These are phyloP conservation scores for Coelinius sp. DNA, from an alignment of 2,888 invertebrate species.

Conservation along the genomic window DNA sequence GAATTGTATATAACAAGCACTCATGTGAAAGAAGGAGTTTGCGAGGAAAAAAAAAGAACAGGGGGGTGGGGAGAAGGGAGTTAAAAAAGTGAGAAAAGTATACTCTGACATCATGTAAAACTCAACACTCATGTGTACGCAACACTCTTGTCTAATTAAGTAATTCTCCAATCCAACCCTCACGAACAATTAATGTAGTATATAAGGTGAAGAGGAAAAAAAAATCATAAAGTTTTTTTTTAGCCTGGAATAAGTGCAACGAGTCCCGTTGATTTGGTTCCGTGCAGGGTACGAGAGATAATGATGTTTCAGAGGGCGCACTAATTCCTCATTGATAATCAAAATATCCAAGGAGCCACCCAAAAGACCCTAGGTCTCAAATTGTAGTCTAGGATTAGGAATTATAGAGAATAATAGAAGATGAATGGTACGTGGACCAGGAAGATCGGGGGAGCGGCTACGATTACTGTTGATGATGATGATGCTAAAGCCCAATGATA, in stretches of 20 bases:
- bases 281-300: conserved; percentile 66
- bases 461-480: conserved; percentile 28
- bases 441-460: conserved; percentile 23
- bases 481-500: conserved; percentile 8
- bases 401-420: conserved; percentile 17
- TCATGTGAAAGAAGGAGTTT: conserved; percentile 5
- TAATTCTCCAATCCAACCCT: background rate
- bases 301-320: conserved; percentile 23
- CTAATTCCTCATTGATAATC: background rate
- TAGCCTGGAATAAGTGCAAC: conserved; percentile 45
- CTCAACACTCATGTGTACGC: background rate
- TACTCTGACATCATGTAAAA: background rate
- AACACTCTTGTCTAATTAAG: background rate
- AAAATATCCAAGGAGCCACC: conserved; percentile 2
- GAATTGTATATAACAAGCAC: conserved; percentile 9
- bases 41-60: background rate
- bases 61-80: background rate
- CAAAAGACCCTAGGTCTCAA: conserved; percentile 8
- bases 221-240: conserved; percentile 18
- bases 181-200: conserved; percentile 10
- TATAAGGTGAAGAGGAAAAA: background rate
- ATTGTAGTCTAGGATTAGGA: conserved; percentile 21
- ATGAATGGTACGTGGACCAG: background rate
- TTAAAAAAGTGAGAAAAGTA: background rate
- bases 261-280: conserved; percentile 71